Evolutionary conservation across 2,888 invertebrate species (phyloP).

Genomic region (Synanthedon formicaeformis): DNA sequence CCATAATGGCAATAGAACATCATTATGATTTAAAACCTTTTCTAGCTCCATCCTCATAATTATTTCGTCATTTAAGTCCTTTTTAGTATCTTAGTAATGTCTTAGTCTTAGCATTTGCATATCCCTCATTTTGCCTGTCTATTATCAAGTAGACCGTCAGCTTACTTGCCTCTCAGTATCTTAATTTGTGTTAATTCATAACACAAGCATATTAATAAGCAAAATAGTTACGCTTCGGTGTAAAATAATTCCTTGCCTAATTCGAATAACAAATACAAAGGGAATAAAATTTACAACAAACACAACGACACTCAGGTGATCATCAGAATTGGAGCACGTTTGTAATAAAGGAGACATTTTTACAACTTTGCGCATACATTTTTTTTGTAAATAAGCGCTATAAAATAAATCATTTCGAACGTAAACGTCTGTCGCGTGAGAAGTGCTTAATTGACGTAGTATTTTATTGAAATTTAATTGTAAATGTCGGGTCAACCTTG

Average conservation of each 20-base stretch:
- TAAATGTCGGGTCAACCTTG: slow-evolving; percentile 2
- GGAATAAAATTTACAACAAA: slow-evolving; percentile 18
- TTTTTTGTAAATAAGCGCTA: slow-evolving; percentile 11
- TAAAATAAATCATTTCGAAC: slow-evolving; percentile 19
- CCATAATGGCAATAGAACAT: too few species aligned
- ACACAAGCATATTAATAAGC: too few species aligned
- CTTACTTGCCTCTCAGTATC: too few species aligned
- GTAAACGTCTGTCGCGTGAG: slow-evolving; percentile 12
- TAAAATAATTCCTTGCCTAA: slow-evolving; percentile 8
- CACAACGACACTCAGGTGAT: slow-evolving; percentile 14
- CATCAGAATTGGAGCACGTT: slow-evolving; percentile 22
- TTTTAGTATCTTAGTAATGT: too few species aligned
- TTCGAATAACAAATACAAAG: slow-evolving; percentile 12
- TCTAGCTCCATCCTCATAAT: too few species aligned
- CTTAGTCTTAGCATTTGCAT: too few species aligned
- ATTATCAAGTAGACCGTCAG: too few species aligned
- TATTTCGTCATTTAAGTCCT: too few species aligned
- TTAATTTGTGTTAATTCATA: too few species aligned
- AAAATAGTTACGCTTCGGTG: slow-evolving; percentile 1
- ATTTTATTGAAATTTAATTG: background rate
- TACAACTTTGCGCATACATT: slow-evolving; percentile 10
- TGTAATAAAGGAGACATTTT: slow-evolving; percentile 6
- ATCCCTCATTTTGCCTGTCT: too few species aligned
- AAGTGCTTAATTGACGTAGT: slow-evolving; percentile 3
- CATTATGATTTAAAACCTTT: too few species aligned